Evolutionary conservation across 2,888 invertebrate species (phyloP).

Genomic region (Hyppa rectilinea): DNA sequence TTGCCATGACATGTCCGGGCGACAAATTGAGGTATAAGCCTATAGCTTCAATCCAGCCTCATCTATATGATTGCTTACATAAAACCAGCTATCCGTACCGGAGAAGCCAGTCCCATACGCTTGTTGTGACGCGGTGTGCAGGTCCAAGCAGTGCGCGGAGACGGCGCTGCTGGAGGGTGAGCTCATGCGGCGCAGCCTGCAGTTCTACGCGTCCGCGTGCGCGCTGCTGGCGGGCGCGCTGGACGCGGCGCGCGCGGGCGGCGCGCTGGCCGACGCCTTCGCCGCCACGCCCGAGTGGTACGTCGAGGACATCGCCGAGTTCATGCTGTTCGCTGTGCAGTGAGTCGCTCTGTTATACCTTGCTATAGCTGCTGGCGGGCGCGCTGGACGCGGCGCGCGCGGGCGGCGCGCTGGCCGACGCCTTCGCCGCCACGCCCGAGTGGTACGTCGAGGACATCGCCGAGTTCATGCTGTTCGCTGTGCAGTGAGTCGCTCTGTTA

Average conservation of each 20-base stretch:
- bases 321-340: conserved; percentile 97
- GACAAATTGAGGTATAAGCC: too few species aligned
- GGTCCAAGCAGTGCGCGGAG: conserved; percentile 98
- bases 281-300: conserved; percentile 99
- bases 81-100: too few species aligned
- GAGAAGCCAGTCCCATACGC: too few species aligned
- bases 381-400: conserved; percentile 92
- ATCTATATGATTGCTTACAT: not conserved
- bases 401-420: conserved; percentile 83
- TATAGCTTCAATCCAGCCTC: not conserved
- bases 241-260: conserved; percentile 91
- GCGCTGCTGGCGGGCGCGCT: conserved; percentile 94
- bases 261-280: conserved; percentile 91
- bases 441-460: conserved; percentile 99
- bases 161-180: conserved; percentile 96
- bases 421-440: conserved; percentile 98
- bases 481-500: too few species aligned
- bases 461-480: conserved; percentile 97
- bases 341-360: too few species aligned
- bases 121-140: too few species aligned
- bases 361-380: conserved; percentile 93
- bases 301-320: conserved; percentile 99
- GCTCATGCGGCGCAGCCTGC: conserved; percentile 95
- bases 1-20: too few species aligned
- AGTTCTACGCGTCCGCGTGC: conserved; percentile 97